Percentiles rank a stretch among this genome's conserved stretches.
Evolutionary conservation across 2,888 invertebrate genomes (phyloP).

Genomic region (Neuroscelio doddi): DNA sequence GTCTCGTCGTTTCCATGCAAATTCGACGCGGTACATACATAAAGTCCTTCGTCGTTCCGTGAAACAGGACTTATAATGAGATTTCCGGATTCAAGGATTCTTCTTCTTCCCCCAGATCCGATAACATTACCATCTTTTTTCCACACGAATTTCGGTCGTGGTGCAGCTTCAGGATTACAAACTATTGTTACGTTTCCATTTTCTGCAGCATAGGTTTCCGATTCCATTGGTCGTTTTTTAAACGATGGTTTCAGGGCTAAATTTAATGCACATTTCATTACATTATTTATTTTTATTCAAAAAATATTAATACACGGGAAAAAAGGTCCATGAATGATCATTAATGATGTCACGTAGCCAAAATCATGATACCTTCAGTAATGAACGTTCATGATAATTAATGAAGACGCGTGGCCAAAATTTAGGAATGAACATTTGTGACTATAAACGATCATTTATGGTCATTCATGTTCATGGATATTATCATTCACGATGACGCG

Average conservation of each 20-base stretch:
- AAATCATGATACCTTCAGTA: too few relatives aligned
- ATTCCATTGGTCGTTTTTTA: slow-evolving; percentile 89
- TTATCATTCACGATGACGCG: too few relatives aligned
- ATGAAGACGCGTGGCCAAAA: too few relatives aligned
- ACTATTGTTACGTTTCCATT: slow-evolving; percentile 92
- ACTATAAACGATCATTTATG: too few relatives aligned
- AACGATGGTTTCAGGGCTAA: slow-evolving; percentile 86
- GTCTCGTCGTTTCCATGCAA: slow-evolving; percentile 91
- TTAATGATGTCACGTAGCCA: too few relatives aligned
- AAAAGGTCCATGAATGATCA: too few relatives aligned
- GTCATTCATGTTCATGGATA: too few relatives aligned
- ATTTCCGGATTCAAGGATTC: slow-evolving; percentile 89
- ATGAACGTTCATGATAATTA: too few relatives aligned
- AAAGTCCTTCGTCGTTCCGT: slow-evolving; percentile 89
- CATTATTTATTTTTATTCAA: slow-evolving; percentile 1
- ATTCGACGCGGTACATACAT: slow-evolving; percentile 90
- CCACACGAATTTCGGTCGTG: slow-evolving; percentile 91
- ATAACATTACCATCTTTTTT: slow-evolving; percentile 88
- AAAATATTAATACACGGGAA: slow-evolving; percentile 6
- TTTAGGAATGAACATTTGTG: too few relatives aligned
- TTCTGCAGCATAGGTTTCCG: slow-evolving; percentile 93
- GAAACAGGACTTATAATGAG: slow-evolving; percentile 89
- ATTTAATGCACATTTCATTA: slow-evolving; percentile 11
- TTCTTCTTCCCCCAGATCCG: slow-evolving; percentile 85
- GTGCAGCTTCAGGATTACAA: slow-evolving; percentile 96